These are phyloP conservation scores for Meteorus colon DNA, from an alignment of 2,888 invertebrate genomes.

Conservation along the genomic window DNA sequence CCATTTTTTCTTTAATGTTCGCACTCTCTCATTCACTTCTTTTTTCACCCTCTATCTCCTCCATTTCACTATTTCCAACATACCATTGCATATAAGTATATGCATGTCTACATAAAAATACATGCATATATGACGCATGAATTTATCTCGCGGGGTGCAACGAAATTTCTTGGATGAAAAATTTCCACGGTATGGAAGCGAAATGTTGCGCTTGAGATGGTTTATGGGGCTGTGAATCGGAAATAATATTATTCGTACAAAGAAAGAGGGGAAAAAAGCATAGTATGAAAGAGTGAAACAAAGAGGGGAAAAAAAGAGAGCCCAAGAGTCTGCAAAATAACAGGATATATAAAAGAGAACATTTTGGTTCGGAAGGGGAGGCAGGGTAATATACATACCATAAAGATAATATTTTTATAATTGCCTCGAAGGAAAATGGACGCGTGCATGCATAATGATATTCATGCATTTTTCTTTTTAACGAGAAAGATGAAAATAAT, in stretches of 20 bases:
- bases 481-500: conserved; percentile 20
- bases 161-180: conserved; percentile 38
- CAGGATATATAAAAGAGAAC: background rate
- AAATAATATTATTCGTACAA: conserved; percentile 45
- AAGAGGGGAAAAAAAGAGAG: background rate
- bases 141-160: conserved; percentile 39
- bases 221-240: conserved; percentile 44
- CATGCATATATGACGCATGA: conserved; percentile 32
- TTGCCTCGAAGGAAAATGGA: conserved; percentile 43
- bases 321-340: background rate
- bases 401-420: conserved; percentile 45
- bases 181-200: conserved; percentile 34
- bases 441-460: conserved; percentile 43
- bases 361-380: background rate
- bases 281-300: background rate
- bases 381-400: conserved; percentile 34
- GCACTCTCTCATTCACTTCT: background rate
- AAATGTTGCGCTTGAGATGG: conserved; percentile 40
- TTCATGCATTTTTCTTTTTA: conserved; percentile 39
- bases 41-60: background rate
- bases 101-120: conserved; percentile 29
- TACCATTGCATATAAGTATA: conserved; percentile 5
- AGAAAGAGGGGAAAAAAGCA: conserved; percentile 23
- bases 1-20: conserved; percentile 10
- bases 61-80: background rate